Evolutionary conservation across 1,140 invertebrate genomes (phyloP).

Genomic region (Zaprionus africanus): DNA sequence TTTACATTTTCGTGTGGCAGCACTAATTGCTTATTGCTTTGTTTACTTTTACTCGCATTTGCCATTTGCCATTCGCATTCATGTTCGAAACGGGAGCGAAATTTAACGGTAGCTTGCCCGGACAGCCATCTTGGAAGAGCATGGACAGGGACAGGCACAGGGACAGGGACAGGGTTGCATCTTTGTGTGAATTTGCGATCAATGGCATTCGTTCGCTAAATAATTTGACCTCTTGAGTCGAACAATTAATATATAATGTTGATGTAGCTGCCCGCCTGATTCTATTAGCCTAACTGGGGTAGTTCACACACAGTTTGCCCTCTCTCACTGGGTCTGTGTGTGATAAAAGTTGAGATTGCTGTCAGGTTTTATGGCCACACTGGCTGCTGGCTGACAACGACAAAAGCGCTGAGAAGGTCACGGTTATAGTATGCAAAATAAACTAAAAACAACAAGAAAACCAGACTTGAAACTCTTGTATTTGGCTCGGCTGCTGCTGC

Average conservation of each 20-base stretch:
- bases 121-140: conserved; percentile 14
- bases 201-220: conserved; percentile 75
- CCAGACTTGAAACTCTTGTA: conserved; percentile 54
- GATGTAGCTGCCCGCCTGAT: conserved; percentile 40
- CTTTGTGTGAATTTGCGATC: conserved; percentile 70
- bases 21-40: conserved; percentile 80
- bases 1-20: conserved; percentile 51
- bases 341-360: conserved; percentile 36
- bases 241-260: conserved; percentile 66
- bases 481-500: conserved; percentile 11
- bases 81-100: conserved; percentile 62
- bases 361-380: conserved; percentile 59
- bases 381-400: conserved; percentile 20
- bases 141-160: conserved; percentile 3
- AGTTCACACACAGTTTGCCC: conserved; percentile 34
- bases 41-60: conserved; percentile 72
- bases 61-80: conserved; percentile 37
- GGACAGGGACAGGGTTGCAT: conserved; percentile 11
- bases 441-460: conserved; percentile 55
- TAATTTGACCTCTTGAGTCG: conserved; percentile 76
- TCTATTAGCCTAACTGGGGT: conserved; percentile 63
- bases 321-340: conserved; percentile 37
- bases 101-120: conserved; percentile 68
- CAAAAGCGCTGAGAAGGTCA: conserved; percentile 67
- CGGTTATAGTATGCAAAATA: conserved; percentile 73